These are phyloP conservation scores for Ataeniobius toweri DNA, from an alignment of 2,797 vertebrate species.

Conservation along the genomic window DNA sequence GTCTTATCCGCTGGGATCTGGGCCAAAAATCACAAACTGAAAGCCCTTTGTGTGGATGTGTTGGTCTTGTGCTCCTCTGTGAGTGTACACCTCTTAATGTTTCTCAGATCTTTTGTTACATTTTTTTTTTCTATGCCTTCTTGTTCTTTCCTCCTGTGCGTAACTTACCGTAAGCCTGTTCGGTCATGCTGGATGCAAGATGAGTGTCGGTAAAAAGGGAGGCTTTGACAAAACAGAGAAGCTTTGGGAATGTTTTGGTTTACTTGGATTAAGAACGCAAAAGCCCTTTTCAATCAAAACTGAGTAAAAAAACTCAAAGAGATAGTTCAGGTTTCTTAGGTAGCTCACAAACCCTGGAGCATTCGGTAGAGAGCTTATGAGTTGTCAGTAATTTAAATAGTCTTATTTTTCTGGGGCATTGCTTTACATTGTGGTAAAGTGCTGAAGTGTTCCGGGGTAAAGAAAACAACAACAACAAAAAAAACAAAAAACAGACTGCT, in stretches of 20 bases:
- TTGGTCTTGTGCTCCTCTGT: neutral
- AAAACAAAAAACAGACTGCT: neutral
- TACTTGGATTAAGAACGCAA: neutral
- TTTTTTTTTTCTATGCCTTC: neutral
- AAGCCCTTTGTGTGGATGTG: neutral
- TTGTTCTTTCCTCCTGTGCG: neutral
- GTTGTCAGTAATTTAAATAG: neutral
- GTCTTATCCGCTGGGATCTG: conserved; percentile 42
- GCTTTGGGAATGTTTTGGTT: neutral
- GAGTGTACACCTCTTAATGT: neutral
- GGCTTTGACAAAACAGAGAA: neutral
- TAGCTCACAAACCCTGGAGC: neutral
- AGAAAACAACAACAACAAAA: too few species aligned
- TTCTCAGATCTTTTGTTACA: neutral
- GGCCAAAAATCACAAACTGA: conserved; percentile 18
- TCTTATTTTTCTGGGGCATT: neutral
- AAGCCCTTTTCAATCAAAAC: neutral
- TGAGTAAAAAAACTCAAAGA: neutral
- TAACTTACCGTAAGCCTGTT: conserved; percentile 32
- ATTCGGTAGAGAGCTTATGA: neutral
- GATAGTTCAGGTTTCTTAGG: too few species aligned
- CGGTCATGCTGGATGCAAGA: neutral
- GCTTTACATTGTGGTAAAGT: neutral
- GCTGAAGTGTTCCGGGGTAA: too few species aligned
- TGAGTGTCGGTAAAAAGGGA: neutral